phyloP scores from a whole-genome alignment of 35 echinoderm and acorn worm species.

The Eucidaris tribuloides region DNA sequence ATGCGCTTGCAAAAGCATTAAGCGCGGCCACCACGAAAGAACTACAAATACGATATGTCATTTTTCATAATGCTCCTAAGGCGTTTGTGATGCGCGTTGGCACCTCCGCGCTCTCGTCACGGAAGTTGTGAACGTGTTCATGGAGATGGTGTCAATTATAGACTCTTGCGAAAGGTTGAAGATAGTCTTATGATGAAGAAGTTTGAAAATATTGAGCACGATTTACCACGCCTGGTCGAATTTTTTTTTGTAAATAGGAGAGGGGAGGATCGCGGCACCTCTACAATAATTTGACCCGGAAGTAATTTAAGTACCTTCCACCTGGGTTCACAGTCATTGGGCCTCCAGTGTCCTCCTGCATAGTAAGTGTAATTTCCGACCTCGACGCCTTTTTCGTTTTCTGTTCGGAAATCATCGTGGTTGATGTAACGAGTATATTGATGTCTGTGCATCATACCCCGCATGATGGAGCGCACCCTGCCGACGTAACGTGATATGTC shows the following conservation, averaged over 20 bases:
- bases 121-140: background rate
- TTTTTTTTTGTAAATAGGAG: too few relatives aligned
- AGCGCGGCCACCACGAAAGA: too few relatives aligned
- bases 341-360: background rate
- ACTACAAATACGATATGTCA: too few relatives aligned
- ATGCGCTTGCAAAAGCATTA: too few relatives aligned
- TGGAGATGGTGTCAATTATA: background rate
- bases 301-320: background rate
- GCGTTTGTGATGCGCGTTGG: too few relatives aligned
- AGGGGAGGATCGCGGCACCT: background rate
- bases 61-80: too few relatives aligned
- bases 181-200: background rate
- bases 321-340: conserved; percentile 1
- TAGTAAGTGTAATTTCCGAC: background rate
- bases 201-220: background rate
- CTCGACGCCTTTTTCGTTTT: background rate
- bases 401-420: background rate
- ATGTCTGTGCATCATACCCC: background rate
- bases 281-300: background rate
- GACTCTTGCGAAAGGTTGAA: background rate
- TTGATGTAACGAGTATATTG: background rate
- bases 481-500: background rate
- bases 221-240: too few relatives aligned
- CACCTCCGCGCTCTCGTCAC: too few relatives aligned
- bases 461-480: conserved; percentile 6